phyloP scores from a whole-genome alignment of 2,113 vertebrate genomes.

The Rhinichthys klamathensis region DNA sequence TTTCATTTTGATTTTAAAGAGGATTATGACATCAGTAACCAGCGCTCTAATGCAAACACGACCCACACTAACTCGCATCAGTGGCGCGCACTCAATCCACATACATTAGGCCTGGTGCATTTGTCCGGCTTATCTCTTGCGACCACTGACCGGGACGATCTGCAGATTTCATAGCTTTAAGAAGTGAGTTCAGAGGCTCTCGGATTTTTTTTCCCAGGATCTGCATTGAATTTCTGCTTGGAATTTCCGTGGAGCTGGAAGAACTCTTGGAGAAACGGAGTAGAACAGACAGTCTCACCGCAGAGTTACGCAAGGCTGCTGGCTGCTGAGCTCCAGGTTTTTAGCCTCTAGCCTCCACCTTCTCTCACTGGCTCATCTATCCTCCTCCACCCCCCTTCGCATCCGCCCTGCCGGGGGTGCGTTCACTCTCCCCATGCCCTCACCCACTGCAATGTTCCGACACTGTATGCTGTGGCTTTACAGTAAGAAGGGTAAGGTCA shows the following conservation, averaged over 20 bases:
- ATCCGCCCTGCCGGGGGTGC: conserved; percentile 59
- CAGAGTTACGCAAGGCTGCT: conserved; percentile 31
- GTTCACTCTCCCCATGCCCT: conserved; percentile 87
- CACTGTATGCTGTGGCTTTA: conserved; percentile 99
- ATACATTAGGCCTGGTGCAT: conserved; percentile 19
- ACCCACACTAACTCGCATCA: background rate
- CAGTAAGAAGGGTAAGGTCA: conserved; percentile 96
- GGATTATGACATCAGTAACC: conserved; percentile 31
- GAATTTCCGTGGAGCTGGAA: conserved; percentile 25
- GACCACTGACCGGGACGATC: conserved; percentile 11
- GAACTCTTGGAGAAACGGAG: conserved; percentile 23
- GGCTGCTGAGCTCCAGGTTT: conserved; percentile 53
- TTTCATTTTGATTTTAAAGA: conserved; percentile 32
- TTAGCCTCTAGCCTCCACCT: conserved; percentile 54
- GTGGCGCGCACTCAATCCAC: conserved; percentile 25
- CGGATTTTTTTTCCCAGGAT: background rate
- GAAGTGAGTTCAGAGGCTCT: conserved; percentile 5
- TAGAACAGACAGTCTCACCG: conserved; percentile 27
- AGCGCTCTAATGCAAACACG: background rate
- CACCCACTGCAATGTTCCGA: conserved; percentile 97
- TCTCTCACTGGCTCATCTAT: conserved; percentile 37
- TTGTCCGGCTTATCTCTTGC: conserved; percentile 36
- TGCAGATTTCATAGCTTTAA: background rate
- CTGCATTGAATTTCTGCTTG: background rate
- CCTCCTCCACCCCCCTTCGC: conserved; percentile 54